Evolutionary conservation across 2,888 invertebrate genomes (phyloP), one percentile per base, ranked within the genome.

Genomic region (Morpho helenor): DNA sequence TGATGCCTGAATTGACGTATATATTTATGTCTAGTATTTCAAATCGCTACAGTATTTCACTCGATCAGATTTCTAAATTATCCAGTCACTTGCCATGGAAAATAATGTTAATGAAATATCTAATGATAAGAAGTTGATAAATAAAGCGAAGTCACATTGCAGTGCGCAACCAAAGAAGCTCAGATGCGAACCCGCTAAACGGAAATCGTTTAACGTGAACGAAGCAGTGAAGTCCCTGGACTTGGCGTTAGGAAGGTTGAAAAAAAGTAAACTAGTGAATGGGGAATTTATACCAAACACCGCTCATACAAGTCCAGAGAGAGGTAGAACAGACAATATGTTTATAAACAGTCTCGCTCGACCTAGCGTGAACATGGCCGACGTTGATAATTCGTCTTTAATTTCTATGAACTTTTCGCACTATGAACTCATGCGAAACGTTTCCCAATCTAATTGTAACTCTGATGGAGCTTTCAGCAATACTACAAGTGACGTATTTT

Each of bases 381-480:
- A 69, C 7, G 60, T 71, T 6, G 80, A 82, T 43, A 84, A 80
- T 62, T 68, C 75, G 9, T 88, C 88, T 0, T 61, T 82, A 40
- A 79, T 86, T 75, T 87, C 88, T 2, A 81, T 85, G 79, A 84
- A 88, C 61, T 87, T 89, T 65, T 89, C 89, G 2, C 82, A 87
- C 62, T 89, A 88, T 59, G 89, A 89, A 67, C 66, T 89, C 43
- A 75, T 82, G 68, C 76, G 89, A 5, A 88, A 89, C 59, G 66
- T 89, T 50, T 88, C 89, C 6, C 75, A 71, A 23, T 76, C 80
- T 2, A 84, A 82, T 59, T 87, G 84, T 53, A 78, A 79, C 66
- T 87, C 86, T 0, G 87, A 86, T 23, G 82, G 76, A n/a, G 79
- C 79, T 0, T 74, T 77, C 62, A 87, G 88, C 61, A 80, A 76